Base-by-base conservation (phyloP, 1,140 invertebrate genomes). In the Atopsyche davidsoni region DNA sequence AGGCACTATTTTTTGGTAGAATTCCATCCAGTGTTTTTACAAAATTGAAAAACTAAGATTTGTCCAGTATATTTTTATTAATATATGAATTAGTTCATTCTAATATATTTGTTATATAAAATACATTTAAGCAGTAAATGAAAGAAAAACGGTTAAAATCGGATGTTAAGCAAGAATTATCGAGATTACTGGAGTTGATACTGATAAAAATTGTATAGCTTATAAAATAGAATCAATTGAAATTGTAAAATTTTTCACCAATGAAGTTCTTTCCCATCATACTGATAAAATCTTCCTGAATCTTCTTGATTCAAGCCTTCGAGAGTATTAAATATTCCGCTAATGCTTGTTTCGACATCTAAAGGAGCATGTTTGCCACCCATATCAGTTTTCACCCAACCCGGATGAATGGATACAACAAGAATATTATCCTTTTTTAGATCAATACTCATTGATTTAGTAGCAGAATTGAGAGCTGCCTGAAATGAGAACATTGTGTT, bases 341-440 rank as follows among this genome's bases (percentile, higher is more conserved):
- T 57, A 1, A 81, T 76, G 62, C 85, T 84, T 1, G 78, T 74
- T 32, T 82, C 72, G 9, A 89, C 66, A 44, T 82, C 80, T 9
- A 92, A 62, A 0, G 81, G 81, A 1, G 91, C 92, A 57, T 82
- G 84, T 38, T 69, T 65, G 7, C 89, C 89, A 3, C 91, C 91
- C 87, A 95, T 87, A 48, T 88, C 86, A 0, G 92, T 95, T 60
- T 82, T 80, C 0, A 94, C 87, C 91, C 91, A 95, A 1, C 92
- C 92, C 1, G 92, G 92, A 73, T 95, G 91, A 36, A 96, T 60
- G 38, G 78, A 79, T 0, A 82, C 72, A 0, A 80, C 83, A 2
- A 92, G 59, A 46, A 96, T 92, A 24, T 81, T 80, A 58, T 85
- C 76, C 24, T 78, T 72, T 61, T 83, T 82, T 19, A 95, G 72